Evolutionary conservation across 2,797 vertebrate species (phyloP), one percentile per base, ranked within the genome.

Genomic region (Podarcis siculus): DNA sequence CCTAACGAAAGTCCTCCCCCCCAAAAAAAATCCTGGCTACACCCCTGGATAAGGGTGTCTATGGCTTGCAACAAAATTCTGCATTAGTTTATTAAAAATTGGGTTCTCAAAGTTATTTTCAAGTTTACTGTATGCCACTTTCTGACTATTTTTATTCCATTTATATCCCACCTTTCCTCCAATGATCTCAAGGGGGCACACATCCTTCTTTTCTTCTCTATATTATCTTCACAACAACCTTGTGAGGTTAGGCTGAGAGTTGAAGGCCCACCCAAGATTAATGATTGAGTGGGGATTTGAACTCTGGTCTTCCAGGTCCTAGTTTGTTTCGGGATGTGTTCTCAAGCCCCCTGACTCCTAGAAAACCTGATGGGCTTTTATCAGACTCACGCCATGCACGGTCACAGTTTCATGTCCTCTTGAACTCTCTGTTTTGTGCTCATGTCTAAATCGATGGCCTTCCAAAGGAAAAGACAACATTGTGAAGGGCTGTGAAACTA

Each of bases 71-170:
- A 13, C 35, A n/a, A 42, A 75, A 12, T 87, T 83, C 8, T 77
- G 76, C 58, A 32, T 73, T 30, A 1, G 61, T 64, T 64, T 64
- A 19, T 64, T 64, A 5, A 64, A 64, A 64, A 64, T 64, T 72
- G n/a, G n/a, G n/a, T 17, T 72, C 69, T 72, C 69, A 35, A 72
- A 35, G 71, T 73, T 35, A 17, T 73, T 49, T 92, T 94, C 82
- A 94, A 87, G 81, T 92, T 91, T 88, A 82, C 89, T 85, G 89
- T 88, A 93, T 37, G 87, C 80, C 93, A 89, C 90, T 93, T 93
- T 85, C 90, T 73, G 79, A 80, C 80, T 92, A 87, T 88, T 84
- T 13, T 84, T 37, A 27, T 88, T 42, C 67, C 61, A 64, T 64
- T 64, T 64, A 23, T 64, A 64, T 0, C 19, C 61, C 21, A 64